These are phyloP conservation scores for Erebia epiphron DNA, from an alignment of 2,888 invertebrate species.

Conservation along the genomic window DNA sequence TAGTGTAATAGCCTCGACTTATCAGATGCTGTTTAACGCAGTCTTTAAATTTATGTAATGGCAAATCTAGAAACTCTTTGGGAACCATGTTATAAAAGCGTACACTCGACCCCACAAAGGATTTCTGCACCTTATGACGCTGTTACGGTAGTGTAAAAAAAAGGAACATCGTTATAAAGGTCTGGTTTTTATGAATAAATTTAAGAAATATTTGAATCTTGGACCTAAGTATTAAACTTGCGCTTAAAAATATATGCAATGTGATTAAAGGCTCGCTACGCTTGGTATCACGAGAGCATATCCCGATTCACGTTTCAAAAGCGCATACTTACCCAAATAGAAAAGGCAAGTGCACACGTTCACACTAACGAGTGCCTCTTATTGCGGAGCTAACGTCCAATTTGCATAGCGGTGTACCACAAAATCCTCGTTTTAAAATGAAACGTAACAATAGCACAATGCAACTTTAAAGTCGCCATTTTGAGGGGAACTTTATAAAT, in stretches of 20 bases:
- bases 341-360: conserved; percentile 59
- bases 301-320: conserved; percentile 28
- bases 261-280: neutral
- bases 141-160: too few relatives aligned
- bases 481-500: conserved; percentile 75
- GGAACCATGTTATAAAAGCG: too few relatives aligned
- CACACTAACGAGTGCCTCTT: conserved; percentile 64
- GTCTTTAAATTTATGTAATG: too few relatives aligned
- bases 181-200: too few relatives aligned
- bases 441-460: conserved; percentile 78
- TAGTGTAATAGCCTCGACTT: too few relatives aligned
- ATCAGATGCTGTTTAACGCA: too few relatives aligned
- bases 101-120: too few relatives aligned
- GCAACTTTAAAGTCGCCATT: conserved; percentile 73
- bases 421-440: conserved; percentile 71
- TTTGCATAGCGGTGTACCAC: conserved; percentile 74
- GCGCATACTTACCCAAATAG: conserved; percentile 42
- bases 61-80: too few relatives aligned
- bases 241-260: neutral
- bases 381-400: conserved; percentile 67
- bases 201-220: too few relatives aligned
- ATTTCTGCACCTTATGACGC: too few relatives aligned
- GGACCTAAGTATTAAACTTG: neutral
- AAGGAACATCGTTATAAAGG: too few relatives aligned
- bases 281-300: conserved; percentile 14